Percentiles rank a stretch among this genome's conserved stretches.
Conservation (phyloP, 2,113 vertebrate species). For the Tragelaphus strepsiceros region DNA sequence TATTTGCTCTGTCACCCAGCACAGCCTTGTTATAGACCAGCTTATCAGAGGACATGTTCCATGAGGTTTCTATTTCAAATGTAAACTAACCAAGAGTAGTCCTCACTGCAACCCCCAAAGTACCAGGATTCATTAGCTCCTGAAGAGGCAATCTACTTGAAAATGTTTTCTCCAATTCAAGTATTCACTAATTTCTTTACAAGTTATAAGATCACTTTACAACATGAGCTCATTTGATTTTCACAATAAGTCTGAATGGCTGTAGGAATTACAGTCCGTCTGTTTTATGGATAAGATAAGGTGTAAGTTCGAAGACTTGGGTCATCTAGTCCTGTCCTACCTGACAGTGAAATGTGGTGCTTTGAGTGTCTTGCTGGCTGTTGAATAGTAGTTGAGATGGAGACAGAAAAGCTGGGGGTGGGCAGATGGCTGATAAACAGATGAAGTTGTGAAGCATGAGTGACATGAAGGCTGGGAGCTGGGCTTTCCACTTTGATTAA, state of each 20-base stretch:
- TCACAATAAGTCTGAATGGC: background rate
- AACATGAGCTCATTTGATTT: background rate
- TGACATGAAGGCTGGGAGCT: fast-evolving
- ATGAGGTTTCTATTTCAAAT: background rate
- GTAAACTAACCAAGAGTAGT: background rate
- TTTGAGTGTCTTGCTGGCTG: background rate
- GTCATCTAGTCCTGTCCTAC: background rate
- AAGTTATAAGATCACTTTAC: conserved; percentile 3
- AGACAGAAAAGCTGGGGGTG: background rate
- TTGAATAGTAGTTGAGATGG: background rate
- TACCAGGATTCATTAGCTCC: background rate
- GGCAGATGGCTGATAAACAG: background rate
- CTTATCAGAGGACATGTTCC: background rate
- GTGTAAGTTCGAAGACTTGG: background rate
- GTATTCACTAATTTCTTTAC: background rate
- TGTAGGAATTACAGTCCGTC: background rate
- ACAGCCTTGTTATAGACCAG: background rate
- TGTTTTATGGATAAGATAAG: background rate
- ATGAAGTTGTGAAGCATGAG: background rate
- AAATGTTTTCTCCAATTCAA: background rate
- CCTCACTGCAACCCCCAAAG: background rate
- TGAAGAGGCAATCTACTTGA: background rate
- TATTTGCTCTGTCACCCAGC: background rate
- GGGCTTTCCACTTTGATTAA: background rate
- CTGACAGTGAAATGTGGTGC: background rate